Base-by-base conservation (phyloP, 2,888 invertebrate species). In the Crepidodera aurea region DNA sequence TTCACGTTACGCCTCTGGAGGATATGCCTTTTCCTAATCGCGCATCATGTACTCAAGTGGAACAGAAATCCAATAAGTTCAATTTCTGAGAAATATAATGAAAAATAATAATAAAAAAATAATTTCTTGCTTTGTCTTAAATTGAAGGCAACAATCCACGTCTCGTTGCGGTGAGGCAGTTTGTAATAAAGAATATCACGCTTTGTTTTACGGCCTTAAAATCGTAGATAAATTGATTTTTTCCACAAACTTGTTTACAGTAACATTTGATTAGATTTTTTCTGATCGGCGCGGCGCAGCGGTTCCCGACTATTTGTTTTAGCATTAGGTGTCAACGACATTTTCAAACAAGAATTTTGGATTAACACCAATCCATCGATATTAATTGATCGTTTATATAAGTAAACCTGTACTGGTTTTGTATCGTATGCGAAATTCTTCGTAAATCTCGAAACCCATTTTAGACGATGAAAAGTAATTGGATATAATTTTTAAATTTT, bases 131-230 rank as follows among this genome's bases (percentile, higher is more conserved):
- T 74, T 72, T 72, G 73, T 71, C 69, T 70, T 69, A 71, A 71
- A 75, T 75, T 73, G 72, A 75, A 74, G 74, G 71, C 75, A 32
- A 74, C 73, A 72, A 74, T 76, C 70, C 77, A 77, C 76, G 77
- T 76, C 70, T 71, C 71, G 68, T 68, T 75, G 77, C 69, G 77
- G 77, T 77, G 73, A 68, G 60, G 53, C 62, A 66, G 69, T 70
- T 69, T 65, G 68, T 71, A 71, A 68, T 72, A 69, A 72, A 70
- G 65, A 63, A 68, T 66, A 71, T 69, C 69, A 67, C 64, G 70
- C 69, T 71, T 68, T 66, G 68, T 69, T 71, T 71, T 70, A 67
- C 34, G 19, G 13, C n/a, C 42, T 42, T 29, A 34, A 42, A 27
- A 54, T 54, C 42, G 29, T 13, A 54, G 40, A 42, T 56, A 34